Evolutionary conservation across 2,113 vertebrate species (phyloP).

Genomic region (Sula dactylatra): DNA sequence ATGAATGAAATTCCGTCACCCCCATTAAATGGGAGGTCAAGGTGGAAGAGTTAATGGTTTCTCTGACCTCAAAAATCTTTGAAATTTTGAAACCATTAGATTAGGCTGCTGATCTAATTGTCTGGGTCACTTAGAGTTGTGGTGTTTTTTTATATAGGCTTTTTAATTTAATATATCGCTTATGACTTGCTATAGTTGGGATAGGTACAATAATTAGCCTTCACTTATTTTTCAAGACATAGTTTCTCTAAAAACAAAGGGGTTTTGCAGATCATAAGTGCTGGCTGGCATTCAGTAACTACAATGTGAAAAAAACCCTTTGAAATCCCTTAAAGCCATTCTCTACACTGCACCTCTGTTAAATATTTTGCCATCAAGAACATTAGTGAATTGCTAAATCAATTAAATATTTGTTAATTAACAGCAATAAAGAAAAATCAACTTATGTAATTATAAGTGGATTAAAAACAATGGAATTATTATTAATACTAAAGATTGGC

Average conservation of each 20-base stretch:
- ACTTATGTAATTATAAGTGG: conserved; percentile 67
- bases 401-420: conserved; percentile 72
- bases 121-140: not conserved
- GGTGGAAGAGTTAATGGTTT: conserved; percentile 35
- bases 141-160: not conserved
- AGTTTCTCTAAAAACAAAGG: not conserved
- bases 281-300: not conserved
- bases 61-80: conserved; percentile 32
- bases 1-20: conserved; percentile 38
- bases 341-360: not conserved
- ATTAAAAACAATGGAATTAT: conserved; percentile 73
- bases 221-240: not conserved
- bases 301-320: not conserved
- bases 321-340: not conserved
- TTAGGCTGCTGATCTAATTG: conserved; percentile 24
- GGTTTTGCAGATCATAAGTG: not conserved
- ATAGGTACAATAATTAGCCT: not conserved
- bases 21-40: conserved; percentile 20
- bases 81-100: conserved; percentile 44
- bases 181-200: not conserved
- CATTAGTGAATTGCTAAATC: conserved; percentile 60
- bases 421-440: conserved; percentile 64
- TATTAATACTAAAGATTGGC: conserved; percentile 70
- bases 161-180: not conserved
- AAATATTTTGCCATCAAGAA: conserved; percentile 39